Percentiles rank a stretch among this genome's conserved stretches.
These are phyloP conservation scores for Buceros bicornis DNA, from an alignment of 2,797 vertebrate species.

Conservation along the genomic window DNA sequence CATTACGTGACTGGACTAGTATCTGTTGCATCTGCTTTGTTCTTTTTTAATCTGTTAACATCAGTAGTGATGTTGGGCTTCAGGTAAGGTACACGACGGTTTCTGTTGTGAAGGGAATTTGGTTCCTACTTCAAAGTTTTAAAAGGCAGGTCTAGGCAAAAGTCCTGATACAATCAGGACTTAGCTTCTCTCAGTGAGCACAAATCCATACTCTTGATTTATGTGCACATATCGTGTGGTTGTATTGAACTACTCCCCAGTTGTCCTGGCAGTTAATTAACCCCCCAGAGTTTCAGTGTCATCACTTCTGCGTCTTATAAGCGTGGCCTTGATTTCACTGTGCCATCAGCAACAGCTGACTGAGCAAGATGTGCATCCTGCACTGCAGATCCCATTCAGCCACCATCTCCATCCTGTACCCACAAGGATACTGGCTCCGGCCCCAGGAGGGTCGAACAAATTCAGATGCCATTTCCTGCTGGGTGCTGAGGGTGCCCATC, in stretches of 20 bases:
- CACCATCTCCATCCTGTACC: rapidly evolving
- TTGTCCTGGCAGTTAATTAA: background rate
- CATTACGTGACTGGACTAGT: rapidly evolving
- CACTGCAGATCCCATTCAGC: background rate
- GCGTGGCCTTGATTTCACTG: background rate
- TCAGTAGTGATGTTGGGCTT: background rate
- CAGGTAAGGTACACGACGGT: background rate
- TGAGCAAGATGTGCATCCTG: background rate
- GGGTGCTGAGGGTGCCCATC: background rate
- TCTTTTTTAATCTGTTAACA: background rate
- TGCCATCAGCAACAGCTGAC: background rate
- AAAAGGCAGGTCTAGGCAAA: background rate
- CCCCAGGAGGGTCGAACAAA: rapidly evolving
- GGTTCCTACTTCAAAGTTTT: background rate
- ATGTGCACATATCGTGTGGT: background rate
- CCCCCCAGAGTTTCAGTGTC: background rate
- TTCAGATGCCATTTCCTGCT: background rate
- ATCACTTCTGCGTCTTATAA: background rate
- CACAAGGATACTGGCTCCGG: background rate
- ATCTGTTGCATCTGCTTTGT: background rate
- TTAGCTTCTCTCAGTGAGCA: background rate
- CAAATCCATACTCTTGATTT: background rate
- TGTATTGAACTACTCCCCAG: background rate
- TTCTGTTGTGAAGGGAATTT: background rate
- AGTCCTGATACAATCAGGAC: background rate